Conservation (phyloP, 2,888 invertebrate species). For the Horisme vitalbata region DNA sequence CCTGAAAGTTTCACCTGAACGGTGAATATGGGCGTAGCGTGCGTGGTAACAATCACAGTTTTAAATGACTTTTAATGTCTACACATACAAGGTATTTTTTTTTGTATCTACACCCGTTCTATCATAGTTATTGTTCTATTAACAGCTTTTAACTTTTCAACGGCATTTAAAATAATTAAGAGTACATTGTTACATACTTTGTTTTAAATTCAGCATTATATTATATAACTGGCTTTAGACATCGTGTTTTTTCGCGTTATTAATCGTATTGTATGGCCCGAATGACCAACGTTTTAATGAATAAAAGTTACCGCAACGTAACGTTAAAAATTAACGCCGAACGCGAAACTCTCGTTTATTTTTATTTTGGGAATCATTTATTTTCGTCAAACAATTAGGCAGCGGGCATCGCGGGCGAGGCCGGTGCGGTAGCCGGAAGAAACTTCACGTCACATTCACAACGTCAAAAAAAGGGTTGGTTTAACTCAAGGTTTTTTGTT, state of each 20-base stretch:
- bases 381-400: slow-evolving; percentile 81
- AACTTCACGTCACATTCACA: slow-evolving; percentile 68
- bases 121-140: slow-evolving; percentile 61
- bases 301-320: slow-evolving; percentile 57
- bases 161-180: slow-evolving; percentile 28
- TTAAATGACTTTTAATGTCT: slow-evolving; percentile 63
- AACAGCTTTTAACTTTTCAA: slow-evolving; percentile 48
- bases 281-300: slow-evolving; percentile 51
- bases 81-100: slow-evolving; percentile 64
- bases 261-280: slow-evolving; percentile 31
- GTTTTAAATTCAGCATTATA: too few relatives aligned
- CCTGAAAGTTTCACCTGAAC: too few relatives aligned
- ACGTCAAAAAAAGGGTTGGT: slow-evolving; percentile 69
- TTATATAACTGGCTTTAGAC: slow-evolving; percentile 2
- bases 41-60: slow-evolving; percentile 67
- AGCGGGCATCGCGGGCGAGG: slow-evolving; percentile 63
- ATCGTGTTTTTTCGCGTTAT: slow-evolving; percentile 25
- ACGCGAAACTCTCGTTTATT: slow-evolving; percentile 78
- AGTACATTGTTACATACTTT: slow-evolving; percentile 2
- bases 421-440: slow-evolving; percentile 62
- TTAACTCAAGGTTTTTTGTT: slow-evolving; percentile 69
- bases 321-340: slow-evolving; percentile 71
- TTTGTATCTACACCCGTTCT: slow-evolving; percentile 51
- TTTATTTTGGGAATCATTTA: slow-evolving; percentile 79
- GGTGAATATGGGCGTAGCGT: slow-evolving; percentile 46